Evolutionary conservation across 1,140 invertebrate genomes (phyloP), one percentile per base, ranked within the genome.

Genomic region (Telenomus remus): DNA sequence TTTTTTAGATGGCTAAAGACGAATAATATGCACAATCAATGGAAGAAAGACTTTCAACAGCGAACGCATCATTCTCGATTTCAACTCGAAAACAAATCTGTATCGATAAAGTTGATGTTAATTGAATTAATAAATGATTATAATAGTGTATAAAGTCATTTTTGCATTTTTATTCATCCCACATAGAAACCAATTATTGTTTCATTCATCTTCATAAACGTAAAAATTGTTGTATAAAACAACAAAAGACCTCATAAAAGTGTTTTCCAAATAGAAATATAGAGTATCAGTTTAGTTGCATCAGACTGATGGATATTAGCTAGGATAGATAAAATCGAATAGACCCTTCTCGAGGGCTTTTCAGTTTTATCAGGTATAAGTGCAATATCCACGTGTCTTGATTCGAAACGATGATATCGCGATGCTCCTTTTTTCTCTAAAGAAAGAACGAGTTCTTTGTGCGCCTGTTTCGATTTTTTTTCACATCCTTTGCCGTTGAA

Each of bases 31-130:
- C 83, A 85, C 83, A 85, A 85, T 74, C 81, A 80, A 81, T 61
- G 81, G 44, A 49, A 11, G 51, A 70, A 43, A 47, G 6, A 51
- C 53, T 46, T n/a, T 37, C 65, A 68, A 42, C 39, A 53, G 44
- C 9, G 49, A 74, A 55, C 66, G 56, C 63, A 71, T 50, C 51
- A 77, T 59, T 68, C 55, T 77, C 74, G 80, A 85, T 85, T 80
- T 84, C 85, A 79, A 81, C 82, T 83, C 78, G 78, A 84, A 56
- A 81, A 74, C 74, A 27, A 27, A 27, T 27, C 37, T 83, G 81
- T 85, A 85, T 82, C 76, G 80, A 86, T 83, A 85, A 86, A 85
- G 84, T 88, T 86, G 83, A 86, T 88, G 85, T 87, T 86, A 87
- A 81, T 87, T 85, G 85, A 86, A 86, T 79, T 83, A 84, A 84